These are phyloP conservation scores for Agrochola lychnidis DNA, from an alignment of 2,888 invertebrate species.

Conservation along the genomic window DNA sequence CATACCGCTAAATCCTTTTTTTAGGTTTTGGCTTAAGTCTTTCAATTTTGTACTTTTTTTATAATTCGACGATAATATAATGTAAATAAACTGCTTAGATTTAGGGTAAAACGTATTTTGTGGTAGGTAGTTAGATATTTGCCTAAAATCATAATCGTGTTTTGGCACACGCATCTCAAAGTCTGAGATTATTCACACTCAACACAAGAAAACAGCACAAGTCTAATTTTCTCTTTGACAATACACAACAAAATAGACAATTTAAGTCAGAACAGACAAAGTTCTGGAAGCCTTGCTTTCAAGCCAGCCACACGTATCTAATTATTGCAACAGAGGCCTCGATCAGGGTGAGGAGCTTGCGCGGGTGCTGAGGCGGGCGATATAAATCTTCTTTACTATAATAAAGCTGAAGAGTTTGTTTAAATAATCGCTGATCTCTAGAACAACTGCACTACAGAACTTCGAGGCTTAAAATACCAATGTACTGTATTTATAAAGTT, in stretches of 20 bases:
- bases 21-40: too few species aligned
- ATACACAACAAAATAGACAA: constrained; percentile 44
- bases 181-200: constrained; percentile 4
- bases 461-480: too few species aligned
- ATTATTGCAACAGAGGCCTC: constrained; percentile 41
- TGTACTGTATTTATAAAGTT: too few species aligned
- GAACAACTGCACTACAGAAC: too few species aligned
- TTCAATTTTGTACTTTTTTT: too few species aligned
- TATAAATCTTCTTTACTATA: too few species aligned
- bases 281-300: constrained; percentile 34
- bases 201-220: neutral
- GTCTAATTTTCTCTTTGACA: constrained; percentile 47
- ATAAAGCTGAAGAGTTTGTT: too few species aligned
- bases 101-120: neutral
- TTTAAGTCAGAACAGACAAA: constrained; percentile 48
- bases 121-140: neutral
- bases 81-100: neutral
- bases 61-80: too few species aligned
- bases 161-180: neutral
- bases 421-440: too few species aligned
- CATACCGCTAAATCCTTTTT: too few species aligned
- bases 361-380: neutral
- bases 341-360: neutral
- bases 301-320: constrained; percentile 52
- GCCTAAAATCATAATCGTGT: neutral